Conservation (phyloP, 2,888 invertebrate species). For the Loripinus fragilis region DNA sequence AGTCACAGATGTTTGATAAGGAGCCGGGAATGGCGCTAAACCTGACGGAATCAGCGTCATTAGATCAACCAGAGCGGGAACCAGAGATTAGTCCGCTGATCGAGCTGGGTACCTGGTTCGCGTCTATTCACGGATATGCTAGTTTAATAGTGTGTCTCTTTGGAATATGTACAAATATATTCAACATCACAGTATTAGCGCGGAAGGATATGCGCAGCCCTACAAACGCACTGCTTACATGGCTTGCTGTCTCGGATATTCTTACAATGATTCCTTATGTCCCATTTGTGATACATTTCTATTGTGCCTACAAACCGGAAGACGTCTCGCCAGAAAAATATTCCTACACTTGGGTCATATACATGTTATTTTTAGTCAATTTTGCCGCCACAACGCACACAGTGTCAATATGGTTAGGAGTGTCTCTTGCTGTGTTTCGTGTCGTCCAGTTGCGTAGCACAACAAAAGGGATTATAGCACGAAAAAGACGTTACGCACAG, state of each 20-base stretch:
- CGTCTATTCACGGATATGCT: slow-evolving; percentile 90
- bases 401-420: slow-evolving; percentile 96
- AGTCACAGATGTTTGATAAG: slow-evolving; percentile 31
- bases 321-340: slow-evolving; percentile 70
- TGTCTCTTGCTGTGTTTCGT: slow-evolving; percentile 95
- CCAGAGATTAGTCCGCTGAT: slow-evolving; percentile 41
- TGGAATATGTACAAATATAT: slow-evolving; percentile 94
- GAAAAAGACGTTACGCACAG: slow-evolving; percentile 64
- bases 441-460: slow-evolving; percentile 85
- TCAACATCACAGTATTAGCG: slow-evolving; percentile 94
- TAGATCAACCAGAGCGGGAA: slow-evolving; percentile 17
- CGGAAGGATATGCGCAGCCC: slow-evolving; percentile 94
- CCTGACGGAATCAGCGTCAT: slow-evolving; percentile 16
- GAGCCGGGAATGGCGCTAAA: slow-evolving; percentile 29
- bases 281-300: slow-evolving; percentile 91
- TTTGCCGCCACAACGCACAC: slow-evolving; percentile 95
- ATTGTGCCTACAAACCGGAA: slow-evolving; percentile 69
- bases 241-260: slow-evolving; percentile 93
- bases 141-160: slow-evolving; percentile 94
- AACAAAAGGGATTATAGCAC: slow-evolving; percentile 69
- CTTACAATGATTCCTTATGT: slow-evolving; percentile 96
- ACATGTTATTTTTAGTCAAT: slow-evolving; percentile 90
- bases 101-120: slow-evolving; percentile 69
- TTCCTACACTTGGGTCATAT: slow-evolving; percentile 82
- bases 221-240: slow-evolving; percentile 94